Evolutionary conservation across 2,888 invertebrate species (phyloP), one percentile per base, ranked within the genome.

Genomic region (Noctua pronuba): DNA sequence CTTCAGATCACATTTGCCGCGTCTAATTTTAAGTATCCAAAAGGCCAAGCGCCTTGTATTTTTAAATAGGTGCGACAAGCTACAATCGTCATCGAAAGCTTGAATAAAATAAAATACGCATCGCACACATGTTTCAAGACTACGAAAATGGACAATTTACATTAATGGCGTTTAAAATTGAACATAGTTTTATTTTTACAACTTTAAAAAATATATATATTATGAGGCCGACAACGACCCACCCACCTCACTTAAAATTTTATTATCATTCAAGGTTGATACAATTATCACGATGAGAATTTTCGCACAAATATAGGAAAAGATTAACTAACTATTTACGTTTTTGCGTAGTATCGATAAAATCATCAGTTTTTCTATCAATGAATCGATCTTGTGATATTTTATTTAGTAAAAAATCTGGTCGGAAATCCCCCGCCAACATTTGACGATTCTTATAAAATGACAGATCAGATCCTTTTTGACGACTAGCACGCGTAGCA

Each of bases 281-380:
- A 79, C 38, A 80, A 86, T 88, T 88, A 88, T 79, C 85, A 60
- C 6, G 41, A 55, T 72, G 83, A 67, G 66, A 88, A 87, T 88
- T 82, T 85, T 83, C 80, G 71, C 79, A 85, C 80, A 81, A 73
- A 81, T 79, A 80, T 71, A 88, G 82, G 74, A 82, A 88, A 75
- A 66, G 74, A 85, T 82, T 62, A 49, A 65, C 35, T 62, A 49
- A 65, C 41, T 55, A 71, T 73, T 66, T 83, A 71, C 83, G 75
- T 66, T 71, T 64, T 73, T 74, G 28, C 70, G 78, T 73, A 60
- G 2, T 38, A 75, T 58, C n/a, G 18, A 52, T 73, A 73, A 75
- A 35, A 80, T 62, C 41, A 13, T 4, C 2, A 11, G 13, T 62
- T 81, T 60, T 64, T 80, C 44, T 70, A 73, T 83, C 86, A 83